These are phyloP conservation scores for Tetramorium simillimum DNA, from an alignment of 1,140 invertebrate species.

Conservation along the genomic window DNA sequence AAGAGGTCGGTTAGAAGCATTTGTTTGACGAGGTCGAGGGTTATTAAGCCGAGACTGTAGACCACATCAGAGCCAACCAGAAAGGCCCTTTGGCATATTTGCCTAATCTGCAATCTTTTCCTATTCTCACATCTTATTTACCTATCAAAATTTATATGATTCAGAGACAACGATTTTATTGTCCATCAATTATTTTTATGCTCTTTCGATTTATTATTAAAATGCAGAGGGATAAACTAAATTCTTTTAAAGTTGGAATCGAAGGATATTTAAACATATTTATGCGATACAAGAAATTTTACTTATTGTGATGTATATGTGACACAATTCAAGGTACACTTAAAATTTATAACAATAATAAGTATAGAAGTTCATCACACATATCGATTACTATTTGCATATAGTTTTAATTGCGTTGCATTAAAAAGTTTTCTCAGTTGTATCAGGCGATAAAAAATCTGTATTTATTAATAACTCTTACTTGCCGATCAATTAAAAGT, in stretches of 20 bases:
- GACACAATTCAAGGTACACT: neutral
- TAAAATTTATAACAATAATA: conserved; percentile 2
- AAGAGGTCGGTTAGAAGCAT: conserved; percentile 80
- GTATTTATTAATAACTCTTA: neutral
- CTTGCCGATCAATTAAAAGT: conserved; percentile 53
- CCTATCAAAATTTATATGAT: conserved; percentile 71
- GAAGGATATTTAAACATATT: neutral
- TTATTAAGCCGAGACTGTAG: conserved; percentile 84
- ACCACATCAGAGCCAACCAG: conserved; percentile 84
- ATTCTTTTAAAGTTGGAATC: neutral
- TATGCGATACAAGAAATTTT: neutral
- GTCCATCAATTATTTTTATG: neutral
- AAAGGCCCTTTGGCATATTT: conserved; percentile 80
- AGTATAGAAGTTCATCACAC: neutral
- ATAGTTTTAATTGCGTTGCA: conserved; percentile 9
- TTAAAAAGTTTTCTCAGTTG: conserved; percentile 9
- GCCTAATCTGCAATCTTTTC: conserved; percentile 68
- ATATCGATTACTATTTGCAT: neutral
- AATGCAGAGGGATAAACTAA: neutral
- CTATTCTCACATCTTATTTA: conserved; percentile 51
- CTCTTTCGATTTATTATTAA: neutral
- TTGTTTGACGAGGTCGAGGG: conserved; percentile 84
- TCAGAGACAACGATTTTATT: neutral
- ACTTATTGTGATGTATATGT: neutral
- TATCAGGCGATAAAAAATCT: neutral